phyloP scores from a whole-genome alignment of 2,113 vertebrate genomes.

The Atlantisia rogersi region DNA sequence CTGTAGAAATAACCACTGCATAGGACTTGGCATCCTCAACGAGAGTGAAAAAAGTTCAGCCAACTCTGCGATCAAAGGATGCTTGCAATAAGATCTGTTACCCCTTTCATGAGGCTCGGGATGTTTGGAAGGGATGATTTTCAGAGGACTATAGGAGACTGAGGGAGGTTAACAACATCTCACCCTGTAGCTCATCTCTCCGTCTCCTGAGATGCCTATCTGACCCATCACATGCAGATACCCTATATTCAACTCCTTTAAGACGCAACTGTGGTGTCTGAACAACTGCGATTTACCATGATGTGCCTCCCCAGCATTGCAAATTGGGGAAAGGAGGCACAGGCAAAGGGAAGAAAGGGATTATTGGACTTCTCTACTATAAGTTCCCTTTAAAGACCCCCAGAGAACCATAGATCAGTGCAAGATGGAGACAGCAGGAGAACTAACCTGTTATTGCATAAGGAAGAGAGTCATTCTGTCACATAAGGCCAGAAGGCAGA shows the following conservation, averaged over 20 bases:
- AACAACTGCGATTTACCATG: background rate
- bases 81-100: background rate
- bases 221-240: background rate
- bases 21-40: background rate
- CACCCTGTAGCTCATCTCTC: background rate
- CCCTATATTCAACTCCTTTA: background rate
- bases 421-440: background rate
- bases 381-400: background rate
- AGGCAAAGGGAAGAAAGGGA: background rate
- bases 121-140: background rate
- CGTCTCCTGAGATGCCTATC: background rate
- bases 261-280: fast-evolving
- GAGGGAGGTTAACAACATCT: background rate
- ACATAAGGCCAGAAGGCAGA: background rate
- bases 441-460: background rate
- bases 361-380: background rate
- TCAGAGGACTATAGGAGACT: background rate
- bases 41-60: background rate
- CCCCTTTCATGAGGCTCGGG: background rate
- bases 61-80: background rate
- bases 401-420: background rate
- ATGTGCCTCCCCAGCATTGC: background rate
- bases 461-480: background rate
- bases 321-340: background rate
- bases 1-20: background rate